Conservation (phyloP, 2,797 vertebrate genomes). For the Enteromius argenteus region DNA sequence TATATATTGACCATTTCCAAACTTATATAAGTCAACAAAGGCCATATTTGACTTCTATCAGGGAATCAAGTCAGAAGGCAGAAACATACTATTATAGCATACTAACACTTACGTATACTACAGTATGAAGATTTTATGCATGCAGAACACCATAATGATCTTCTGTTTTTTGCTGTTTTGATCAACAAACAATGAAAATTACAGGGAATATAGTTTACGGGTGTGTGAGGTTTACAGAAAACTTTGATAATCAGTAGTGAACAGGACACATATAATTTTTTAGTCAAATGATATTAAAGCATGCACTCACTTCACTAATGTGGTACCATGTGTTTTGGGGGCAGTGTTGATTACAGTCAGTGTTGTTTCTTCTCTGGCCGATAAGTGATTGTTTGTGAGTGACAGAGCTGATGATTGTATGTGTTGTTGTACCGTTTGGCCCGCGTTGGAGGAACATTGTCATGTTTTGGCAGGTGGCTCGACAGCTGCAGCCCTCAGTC, state of each 20-base stretch:
- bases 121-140: background rate
- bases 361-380: constrained; percentile 33
- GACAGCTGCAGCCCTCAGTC: constrained; percentile 84
- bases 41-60: background rate
- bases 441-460: constrained; percentile 35
- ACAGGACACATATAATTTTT: background rate
- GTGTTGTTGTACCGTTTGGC: constrained; percentile 40
- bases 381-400: constrained; percentile 40
- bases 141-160: background rate
- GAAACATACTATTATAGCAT: background rate
- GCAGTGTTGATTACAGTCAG: constrained; percentile 1
- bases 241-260: background rate
- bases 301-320: background rate
- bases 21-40: background rate
- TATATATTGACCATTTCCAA: background rate
- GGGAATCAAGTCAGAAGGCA: background rate
- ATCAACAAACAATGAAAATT: background rate
- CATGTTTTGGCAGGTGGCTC: constrained; percentile 80
- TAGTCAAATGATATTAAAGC: background rate
- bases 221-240: background rate
- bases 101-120: background rate
- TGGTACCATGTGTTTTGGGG: background rate
- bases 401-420: constrained; percentile 37
- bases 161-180: background rate
- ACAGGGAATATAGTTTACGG: background rate